Evolutionary conservation across 2,113 vertebrate species (phyloP).

Genomic region (Pelusios castaneus): DNA sequence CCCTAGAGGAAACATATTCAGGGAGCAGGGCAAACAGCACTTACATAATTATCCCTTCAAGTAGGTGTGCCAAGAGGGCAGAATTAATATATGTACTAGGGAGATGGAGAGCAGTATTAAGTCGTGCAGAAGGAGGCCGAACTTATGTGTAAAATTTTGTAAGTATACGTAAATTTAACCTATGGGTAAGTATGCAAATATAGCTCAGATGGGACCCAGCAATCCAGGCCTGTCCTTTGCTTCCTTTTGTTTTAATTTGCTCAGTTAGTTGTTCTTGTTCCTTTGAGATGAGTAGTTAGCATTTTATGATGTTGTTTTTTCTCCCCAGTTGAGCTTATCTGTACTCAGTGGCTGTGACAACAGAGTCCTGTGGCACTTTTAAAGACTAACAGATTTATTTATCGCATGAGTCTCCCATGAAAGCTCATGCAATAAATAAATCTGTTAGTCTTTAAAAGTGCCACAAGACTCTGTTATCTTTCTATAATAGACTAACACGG

Average conservation of each 20-base stretch:
- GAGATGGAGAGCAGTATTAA: not conserved
- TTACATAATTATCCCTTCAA: not conserved
- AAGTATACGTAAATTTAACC: not conserved
- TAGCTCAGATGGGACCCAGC: not conserved
- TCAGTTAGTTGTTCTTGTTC: not conserved
- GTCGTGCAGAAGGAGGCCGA: not conserved
- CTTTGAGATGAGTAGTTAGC: not conserved
- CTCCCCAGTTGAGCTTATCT: not conserved
- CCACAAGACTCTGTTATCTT: too few species aligned
- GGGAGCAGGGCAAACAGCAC: fast-evolving
- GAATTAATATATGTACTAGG: fast-evolving
- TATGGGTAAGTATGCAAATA: fast-evolving
- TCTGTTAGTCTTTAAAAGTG: too few species aligned
- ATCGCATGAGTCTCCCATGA: too few species aligned
- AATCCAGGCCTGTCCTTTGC: not conserved
- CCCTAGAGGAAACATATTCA: fast-evolving
- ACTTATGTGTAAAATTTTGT: not conserved
- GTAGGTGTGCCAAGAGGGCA: fast-evolving
- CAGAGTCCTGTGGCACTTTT: too few species aligned
- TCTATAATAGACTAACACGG: too few species aligned
- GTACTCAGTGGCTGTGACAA: not conserved
- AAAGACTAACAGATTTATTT: too few species aligned
- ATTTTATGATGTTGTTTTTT: not conserved
- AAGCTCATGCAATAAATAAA: too few species aligned
- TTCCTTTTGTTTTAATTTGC: conserved; percentile 13